Base-by-base conservation (phyloP, 2,888 invertebrate species). In the Athripsodes cinereus region DNA sequence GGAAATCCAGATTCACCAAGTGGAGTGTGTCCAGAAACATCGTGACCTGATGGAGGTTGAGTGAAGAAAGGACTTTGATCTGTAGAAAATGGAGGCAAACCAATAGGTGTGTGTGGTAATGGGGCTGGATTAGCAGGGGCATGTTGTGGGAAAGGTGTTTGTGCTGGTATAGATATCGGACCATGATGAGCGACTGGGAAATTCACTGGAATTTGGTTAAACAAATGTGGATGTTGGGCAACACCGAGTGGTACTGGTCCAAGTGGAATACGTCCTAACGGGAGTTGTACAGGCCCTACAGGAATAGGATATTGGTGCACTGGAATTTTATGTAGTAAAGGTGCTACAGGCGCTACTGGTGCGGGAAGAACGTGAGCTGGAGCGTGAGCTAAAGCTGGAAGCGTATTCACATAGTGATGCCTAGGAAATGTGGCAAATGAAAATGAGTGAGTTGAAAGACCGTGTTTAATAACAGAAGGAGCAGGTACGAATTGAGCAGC, bases 391-490 rank as follows among this genome's bases (percentile, higher is more conserved):
- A 59, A 13, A 2, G 52, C 44, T n/a, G 55, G 54, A 53, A 55
- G 48, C 16, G 56, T 19, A 58, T 74, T 74, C 0, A 72, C 58
- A 5, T 75, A 67, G 0, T 78, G 78, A 65, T 74, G 76, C 62
- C 74, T 70, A 3, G 79, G 79, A 56, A 74, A 79, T 1, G 74
- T 74, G 0, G 78, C 78, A 49, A 78, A 79, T 49, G 70, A 67
- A 2, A 78, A 78, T 2, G 76, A 72, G 60, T 79, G 79, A 1
- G 75, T 68, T 13, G 78, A 73, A 59, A 74, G 73, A 13, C 79
- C 79, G 6, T 76, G 78, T 10, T 76, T 72, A 10, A 79, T 68
- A 1, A 75, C 69, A 60, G 76, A 77, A 0, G 72, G 73, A 52
- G 68, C 69, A 59, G 71, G 72, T 1, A 70, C 69, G 22, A 52